Conservation (phyloP, 1,140 invertebrate genomes). For the Manduca sexta region DNA sequence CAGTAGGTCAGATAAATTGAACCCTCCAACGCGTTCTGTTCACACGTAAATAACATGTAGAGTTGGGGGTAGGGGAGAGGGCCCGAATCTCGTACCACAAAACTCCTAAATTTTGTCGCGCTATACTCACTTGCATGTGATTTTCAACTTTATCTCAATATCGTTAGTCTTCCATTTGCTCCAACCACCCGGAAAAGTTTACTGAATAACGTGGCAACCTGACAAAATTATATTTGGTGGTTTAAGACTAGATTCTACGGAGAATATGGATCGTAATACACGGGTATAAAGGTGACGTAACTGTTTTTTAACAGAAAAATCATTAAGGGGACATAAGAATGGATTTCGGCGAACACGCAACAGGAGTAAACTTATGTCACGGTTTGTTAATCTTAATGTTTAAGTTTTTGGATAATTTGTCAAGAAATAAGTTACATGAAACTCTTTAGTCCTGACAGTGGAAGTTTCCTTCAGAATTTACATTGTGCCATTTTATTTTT, state of each 20-base stretch:
- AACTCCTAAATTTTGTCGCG: background rate
- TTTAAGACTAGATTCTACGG: background rate
- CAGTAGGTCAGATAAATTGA: slow-evolving; percentile 73
- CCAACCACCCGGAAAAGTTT: too few relatives aligned
- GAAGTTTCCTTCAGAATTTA: too few relatives aligned
- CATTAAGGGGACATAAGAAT: slow-evolving; percentile 24
- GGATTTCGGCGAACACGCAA: slow-evolving; percentile 59
- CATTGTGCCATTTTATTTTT: too few relatives aligned
- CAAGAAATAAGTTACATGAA: background rate
- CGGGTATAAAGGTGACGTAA: too few relatives aligned
- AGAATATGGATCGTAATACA: too few relatives aligned
- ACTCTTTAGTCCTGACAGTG: too few relatives aligned
- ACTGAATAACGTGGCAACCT: background rate
- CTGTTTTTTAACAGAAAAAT: too few relatives aligned
- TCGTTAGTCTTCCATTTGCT: too few relatives aligned
- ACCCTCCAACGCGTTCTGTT: slow-evolving; percentile 65
- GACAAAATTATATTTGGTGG: background rate
- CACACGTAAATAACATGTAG: slow-evolving; percentile 72
- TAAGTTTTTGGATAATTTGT: slow-evolving; percentile 38
- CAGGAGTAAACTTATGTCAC: slow-evolving; percentile 56
- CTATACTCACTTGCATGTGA: too few relatives aligned
- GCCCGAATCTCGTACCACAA: slow-evolving; percentile 15
- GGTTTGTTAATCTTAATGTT: slow-evolving; percentile 59
- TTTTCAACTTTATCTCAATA: too few relatives aligned
- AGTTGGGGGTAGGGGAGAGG: slow-evolving; percentile 44